Conservation (phyloP, 1,140 invertebrate genomes). For the Solenopsis invicta region DNA sequence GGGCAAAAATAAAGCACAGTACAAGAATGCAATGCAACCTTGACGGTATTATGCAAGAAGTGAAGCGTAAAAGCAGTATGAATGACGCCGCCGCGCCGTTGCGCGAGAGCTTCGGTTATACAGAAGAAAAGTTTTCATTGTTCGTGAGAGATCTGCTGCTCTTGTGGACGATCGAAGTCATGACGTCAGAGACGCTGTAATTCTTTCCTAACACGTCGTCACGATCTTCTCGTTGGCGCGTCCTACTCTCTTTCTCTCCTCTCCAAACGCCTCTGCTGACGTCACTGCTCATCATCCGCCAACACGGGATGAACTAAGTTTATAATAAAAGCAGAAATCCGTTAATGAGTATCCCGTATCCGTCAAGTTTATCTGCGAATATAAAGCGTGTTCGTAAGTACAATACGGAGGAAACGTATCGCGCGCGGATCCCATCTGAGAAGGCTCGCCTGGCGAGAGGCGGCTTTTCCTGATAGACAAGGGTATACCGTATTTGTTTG, state of each 20-base stretch:
- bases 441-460: neutral
- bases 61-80: conserved; percentile 53
- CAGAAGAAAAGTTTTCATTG: conserved; percentile 62
- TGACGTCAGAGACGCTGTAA: conserved; percentile 53
- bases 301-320: conserved; percentile 23
- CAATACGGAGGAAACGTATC: conserved; percentile 2
- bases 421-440: neutral
- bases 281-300: conserved; percentile 13
- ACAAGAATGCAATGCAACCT: conserved; percentile 41
- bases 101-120: conserved; percentile 36
- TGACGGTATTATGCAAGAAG: conserved; percentile 57
- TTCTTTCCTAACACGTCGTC: conserved; percentile 52
- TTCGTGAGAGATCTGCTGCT: conserved; percentile 39
- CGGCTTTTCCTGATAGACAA: conserved; percentile 9
- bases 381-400: neutral
- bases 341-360: conserved; percentile 12
- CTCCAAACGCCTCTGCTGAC: conserved; percentile 1
- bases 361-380: neutral
- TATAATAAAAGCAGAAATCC: conserved; percentile 35
- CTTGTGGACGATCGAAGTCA: conserved; percentile 57
- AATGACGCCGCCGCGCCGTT: conserved; percentile 41
- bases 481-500: conserved; percentile 2
- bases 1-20: conserved; percentile 48
- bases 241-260: neutral
- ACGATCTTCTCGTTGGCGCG: conserved; percentile 33